Evolutionary conservation across 2,888 invertebrate species (phyloP), one percentile per base, ranked within the genome.

Genomic region (Lysandra bellargus): DNA sequence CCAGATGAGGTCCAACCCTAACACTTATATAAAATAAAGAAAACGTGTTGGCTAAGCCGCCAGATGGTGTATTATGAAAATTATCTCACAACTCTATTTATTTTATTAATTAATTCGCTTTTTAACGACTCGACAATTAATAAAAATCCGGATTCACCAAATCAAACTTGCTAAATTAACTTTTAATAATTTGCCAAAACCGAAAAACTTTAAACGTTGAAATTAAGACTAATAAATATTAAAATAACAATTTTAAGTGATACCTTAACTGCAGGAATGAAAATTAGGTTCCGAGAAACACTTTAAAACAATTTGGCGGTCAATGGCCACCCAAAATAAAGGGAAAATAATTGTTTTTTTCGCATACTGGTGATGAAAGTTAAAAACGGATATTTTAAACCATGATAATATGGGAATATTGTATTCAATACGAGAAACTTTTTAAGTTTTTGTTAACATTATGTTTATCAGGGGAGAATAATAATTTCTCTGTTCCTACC

Each of bases 211-310:
- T 69, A 69, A 69, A 69, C 69, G 69, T 12, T 33, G 4, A 69
- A 69, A 69, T 69, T 69, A 69, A 69, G 33, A 37, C 69, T 37
- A 69, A 69, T 37, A 69, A 69, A 69, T 14, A 33, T 33, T 33
- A 33, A 69, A 33, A 69, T 33, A 33, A 3, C 69, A 69, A 61
- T 23, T 14, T 69, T 69, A 69, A 69, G 14, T 3, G 64, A 30
- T 30, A 33, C 14, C 69, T 30, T 69, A 69, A 69, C 33, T 33
- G 33, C 33, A 30, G 33, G 69, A 69, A 69, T 69, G 69, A 33
- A 69, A 69, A 69, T 69, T 14, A 33, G 12, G 69, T 14, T 69
- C 14, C 69, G 33, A 69, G 69, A 37, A 69, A 37, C 69, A 69
- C 33, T 37, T 69, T 69, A 69, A 14, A 33, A 69, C 69, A 69